Base-by-base conservation (phyloP, 2,113 vertebrate genomes). In the Rhea pennata region DNA sequence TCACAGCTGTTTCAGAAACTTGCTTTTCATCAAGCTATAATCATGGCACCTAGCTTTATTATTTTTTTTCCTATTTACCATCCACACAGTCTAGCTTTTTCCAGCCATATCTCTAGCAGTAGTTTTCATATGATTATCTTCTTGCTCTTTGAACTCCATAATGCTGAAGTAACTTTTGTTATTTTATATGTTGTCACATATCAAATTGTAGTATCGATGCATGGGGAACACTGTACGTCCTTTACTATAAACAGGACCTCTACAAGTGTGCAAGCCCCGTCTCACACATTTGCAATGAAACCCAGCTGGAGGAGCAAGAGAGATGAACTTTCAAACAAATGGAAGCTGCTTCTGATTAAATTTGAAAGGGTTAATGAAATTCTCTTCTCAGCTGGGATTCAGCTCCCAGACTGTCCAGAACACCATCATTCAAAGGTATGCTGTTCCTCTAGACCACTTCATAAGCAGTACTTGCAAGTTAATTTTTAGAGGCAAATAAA, bases 151-250 rank as follows among this genome's bases (percentile, higher is more conserved):
- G 0, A 90, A 79, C 44, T 29, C 12, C 15, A 58, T 4, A 66
- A 31, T 4, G 3, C 7, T 74, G 29, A n/a, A 90, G 39, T 21
- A 40, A 16, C n/a, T 92, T 82, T 39, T 77, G 17, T 62, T 74
- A 3, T 54, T 87, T 46, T 50, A 54, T 42, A 65, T 72, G 70
- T 64, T 80, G 13, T 6, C 69, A 59, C 31, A 46, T 8, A 50
- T 31, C 80, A 59, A 86, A 74, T 9, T 24, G 24, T 36, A 51
- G 11, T 21, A 15, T 27, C 59, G 84, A 12, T 26, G 15, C 24
- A 42, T 0, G 2, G 74, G 24, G 16, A 56, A 42, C 2, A 1
- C 39, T 87, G 0, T 6, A 61, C 42, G 40, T 14, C 9, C 33
- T 53, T 21, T 64, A 13, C 16, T 17, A 58, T n/a, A 40, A 76